Evolutionary conservation across 2,888 invertebrate genomes (phyloP).

Genomic region (Trichogramma evanescens): DNA sequence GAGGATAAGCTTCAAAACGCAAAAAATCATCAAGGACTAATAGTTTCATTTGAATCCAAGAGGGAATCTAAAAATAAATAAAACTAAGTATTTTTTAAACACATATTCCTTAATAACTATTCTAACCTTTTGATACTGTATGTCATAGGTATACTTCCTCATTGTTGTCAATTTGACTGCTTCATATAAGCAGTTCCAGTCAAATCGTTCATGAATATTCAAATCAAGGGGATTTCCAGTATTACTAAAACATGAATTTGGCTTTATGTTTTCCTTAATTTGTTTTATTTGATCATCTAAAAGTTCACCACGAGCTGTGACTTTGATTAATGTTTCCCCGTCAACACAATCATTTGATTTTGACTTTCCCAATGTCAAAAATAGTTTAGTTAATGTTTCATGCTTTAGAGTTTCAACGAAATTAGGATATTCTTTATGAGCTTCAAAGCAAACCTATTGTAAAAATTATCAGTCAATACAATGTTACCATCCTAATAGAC

Average conservation of each 20-base stretch:
- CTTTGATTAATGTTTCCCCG: constrained; percentile 35
- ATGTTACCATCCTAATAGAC: background rate
- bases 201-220: constrained; percentile 26
- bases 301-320: constrained; percentile 37
- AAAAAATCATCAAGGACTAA: constrained; percentile 23
- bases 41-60: constrained; percentile 6
- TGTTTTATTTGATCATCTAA: constrained; percentile 39
- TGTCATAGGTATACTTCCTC: constrained; percentile 39
- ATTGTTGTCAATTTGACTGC: constrained; percentile 33
- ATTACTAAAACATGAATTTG: constrained; percentile 29
- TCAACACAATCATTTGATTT: constrained; percentile 37
- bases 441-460: constrained; percentile 41
- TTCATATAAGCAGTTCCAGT: constrained; percentile 28
- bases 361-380: constrained; percentile 35
- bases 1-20: constrained; percentile 18
- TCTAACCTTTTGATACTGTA: constrained; percentile 33
- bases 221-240: constrained; percentile 26
- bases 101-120: background rate
- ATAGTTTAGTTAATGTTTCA: constrained; percentile 35
- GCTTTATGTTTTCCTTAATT: constrained; percentile 25
- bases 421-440: constrained; percentile 32
- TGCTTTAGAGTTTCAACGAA: constrained; percentile 24
- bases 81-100: background rate
- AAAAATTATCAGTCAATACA: background rate
- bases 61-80: constrained; percentile 26